phyloP scores from a whole-genome alignment of 2,113 vertebrate genomes.

The Gopherus evgoodei region DNA sequence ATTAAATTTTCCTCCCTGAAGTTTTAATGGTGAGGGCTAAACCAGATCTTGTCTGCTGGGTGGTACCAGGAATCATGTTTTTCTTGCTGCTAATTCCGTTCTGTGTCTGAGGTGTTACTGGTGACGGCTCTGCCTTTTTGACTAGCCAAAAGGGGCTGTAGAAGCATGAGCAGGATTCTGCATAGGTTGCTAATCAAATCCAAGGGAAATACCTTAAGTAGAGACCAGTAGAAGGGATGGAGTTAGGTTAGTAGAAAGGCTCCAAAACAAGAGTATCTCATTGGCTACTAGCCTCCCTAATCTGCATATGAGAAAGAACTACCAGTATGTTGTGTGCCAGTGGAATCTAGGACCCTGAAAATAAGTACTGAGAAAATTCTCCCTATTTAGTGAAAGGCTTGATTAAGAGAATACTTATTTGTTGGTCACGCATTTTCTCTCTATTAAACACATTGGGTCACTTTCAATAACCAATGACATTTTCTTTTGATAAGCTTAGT shows the following conservation, averaged over 20 bases:
- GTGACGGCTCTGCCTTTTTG: too few species aligned
- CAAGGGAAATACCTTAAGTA: not conserved
- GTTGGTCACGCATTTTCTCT: slow-evolving; percentile 14
- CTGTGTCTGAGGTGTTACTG: not conserved
- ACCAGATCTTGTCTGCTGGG: not conserved
- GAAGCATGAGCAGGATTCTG: not conserved
- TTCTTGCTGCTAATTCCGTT: not conserved
- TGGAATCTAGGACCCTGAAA: not conserved
- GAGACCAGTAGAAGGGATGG: not conserved
- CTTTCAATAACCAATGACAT: slow-evolving; percentile 13
- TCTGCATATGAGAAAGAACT: not conserved
- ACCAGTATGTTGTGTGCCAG: not conserved
- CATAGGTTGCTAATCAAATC: not conserved
- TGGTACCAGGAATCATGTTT: not conserved
- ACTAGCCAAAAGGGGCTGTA: not conserved
- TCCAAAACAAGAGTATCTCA: not conserved
- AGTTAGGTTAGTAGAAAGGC: not conserved
- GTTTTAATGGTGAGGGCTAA: not conserved
- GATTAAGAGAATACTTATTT: not conserved
- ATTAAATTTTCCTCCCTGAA: not conserved
- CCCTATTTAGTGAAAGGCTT: not conserved
- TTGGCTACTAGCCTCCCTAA: not conserved
- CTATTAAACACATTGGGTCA: slow-evolving; percentile 20
- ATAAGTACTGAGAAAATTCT: slow-evolving; percentile 7
- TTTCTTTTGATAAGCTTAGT: slow-evolving; percentile 12